Base-by-base conservation (phyloP, 1,140 invertebrate genomes). In the Caenorhabditis tropicalis region DNA sequence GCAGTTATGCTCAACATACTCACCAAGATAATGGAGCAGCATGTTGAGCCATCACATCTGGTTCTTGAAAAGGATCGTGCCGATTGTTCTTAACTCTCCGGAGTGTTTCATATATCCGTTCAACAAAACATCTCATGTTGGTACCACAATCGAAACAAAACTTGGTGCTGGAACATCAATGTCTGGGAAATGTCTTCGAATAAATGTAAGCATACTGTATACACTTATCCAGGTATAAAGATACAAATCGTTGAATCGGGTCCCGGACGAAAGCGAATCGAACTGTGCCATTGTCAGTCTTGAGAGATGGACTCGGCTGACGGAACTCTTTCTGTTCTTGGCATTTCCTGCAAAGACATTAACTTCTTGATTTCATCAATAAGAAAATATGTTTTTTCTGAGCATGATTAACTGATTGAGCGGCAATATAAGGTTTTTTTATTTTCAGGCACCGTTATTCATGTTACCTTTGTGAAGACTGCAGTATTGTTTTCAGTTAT, bases 91-190 rank as follows among this genome's bases (percentile, higher is more conserved):
- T n/a, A 43, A 74, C 33, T 36, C 43, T 39, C 33, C 24, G n/a
- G 36, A 74, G 27, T 2, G 27, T 31, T 46, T 74, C 65, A 74
- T 74, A 74, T 1, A 74, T 39, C 24, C n/a, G n/a, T n/a, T 31
- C n/a, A 10, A 74, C 65, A 15, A 46, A 24, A 74, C 65, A 74
- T 74, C 65, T 74, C 65, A 74, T 74, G 36, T 74, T n/a, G 19
- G 12, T 43, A 2, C n/a, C n/a, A 24, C 65, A 74, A 24, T 74
- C n/a, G n/a, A 33, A 74, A 4, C 65, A 74, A 2, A 43, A 31
- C 4, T 74, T 24, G 5, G n/a, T 24, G 21, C 36, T 74, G 65
- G 10, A 74, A 43, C 27, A 27, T 29, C n/a, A 5, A 46, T 5
- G 0, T 46, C 19, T 43, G n/a, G n/a, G 9, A 74, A 0, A 12